Conservation (phyloP, 2,888 invertebrate species). For the Julus scandinavius region DNA sequence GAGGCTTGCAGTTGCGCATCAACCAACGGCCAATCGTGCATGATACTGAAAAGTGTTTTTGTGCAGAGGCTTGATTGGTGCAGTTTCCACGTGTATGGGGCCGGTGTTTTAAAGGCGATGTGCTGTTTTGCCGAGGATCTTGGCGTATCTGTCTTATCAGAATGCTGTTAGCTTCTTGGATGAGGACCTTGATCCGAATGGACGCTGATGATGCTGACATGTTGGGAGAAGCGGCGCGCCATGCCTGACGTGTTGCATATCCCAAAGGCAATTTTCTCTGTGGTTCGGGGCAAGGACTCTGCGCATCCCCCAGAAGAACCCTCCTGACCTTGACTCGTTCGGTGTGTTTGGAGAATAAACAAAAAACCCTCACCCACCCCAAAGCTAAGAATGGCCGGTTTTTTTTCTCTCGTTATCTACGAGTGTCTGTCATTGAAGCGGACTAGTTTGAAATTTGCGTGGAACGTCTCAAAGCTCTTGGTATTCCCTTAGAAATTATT, state of each 20-base stretch:
- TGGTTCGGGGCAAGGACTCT: constrained; percentile 1
- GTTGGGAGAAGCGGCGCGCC: too few species aligned
- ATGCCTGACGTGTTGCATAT: neutral
- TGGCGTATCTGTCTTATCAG: neutral
- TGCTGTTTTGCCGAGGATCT: neutral
- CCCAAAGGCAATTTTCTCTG: neutral
- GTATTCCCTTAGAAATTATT: too few species aligned
- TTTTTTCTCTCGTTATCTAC: neutral
- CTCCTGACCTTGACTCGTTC: constrained; percentile 33
- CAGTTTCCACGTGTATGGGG: neutral
- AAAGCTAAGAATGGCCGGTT: neutral
- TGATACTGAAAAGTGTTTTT: too few species aligned
- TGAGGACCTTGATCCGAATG: neutral
- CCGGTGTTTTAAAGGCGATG: neutral
- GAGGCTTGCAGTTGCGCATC: too few species aligned
- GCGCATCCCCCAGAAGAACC: neutral
- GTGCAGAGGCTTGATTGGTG: too few species aligned
- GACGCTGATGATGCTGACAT: neutral
- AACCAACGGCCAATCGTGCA: too few species aligned
- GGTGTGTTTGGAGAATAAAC: neutral
- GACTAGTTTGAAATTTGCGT: neutral
- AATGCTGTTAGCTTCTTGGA: neutral
- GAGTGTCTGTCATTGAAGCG: neutral
- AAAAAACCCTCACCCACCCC: neutral
- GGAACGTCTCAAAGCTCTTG: too few species aligned